A percentile compares a stretch with the other conserved stretches of the same genome.
Evolutionary conservation across 2,113 vertebrate genomes (phyloP).

Genomic region (Pristiophorus japonicus): DNA sequence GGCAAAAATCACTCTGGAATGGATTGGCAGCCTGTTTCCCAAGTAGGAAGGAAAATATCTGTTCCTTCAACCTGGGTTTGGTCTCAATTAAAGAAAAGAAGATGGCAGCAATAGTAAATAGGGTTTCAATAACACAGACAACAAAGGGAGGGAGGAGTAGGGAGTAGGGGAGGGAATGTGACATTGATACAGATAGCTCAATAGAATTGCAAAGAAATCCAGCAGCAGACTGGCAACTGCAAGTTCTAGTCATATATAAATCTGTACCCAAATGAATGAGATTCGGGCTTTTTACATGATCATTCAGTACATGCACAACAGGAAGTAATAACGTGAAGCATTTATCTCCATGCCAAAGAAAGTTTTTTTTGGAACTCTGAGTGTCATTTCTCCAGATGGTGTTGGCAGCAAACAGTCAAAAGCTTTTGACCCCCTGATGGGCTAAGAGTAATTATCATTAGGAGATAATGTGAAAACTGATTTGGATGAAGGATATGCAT

Average conservation of each 20-base stretch:
- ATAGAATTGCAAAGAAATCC: not conserved
- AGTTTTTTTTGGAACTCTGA: not conserved
- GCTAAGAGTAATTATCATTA: conserved; percentile 21
- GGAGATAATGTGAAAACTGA: conserved; percentile 8
- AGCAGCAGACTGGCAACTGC: not conserved
- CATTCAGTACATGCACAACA: not conserved
- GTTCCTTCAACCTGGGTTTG: not conserved
- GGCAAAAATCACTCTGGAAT: not conserved
- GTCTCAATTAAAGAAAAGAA: not conserved
- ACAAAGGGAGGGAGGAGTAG: too few species aligned
- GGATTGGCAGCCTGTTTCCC: not conserved
- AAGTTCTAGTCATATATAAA: not conserved
- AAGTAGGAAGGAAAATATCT: not conserved
- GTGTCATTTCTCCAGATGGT: conserved; percentile 20
- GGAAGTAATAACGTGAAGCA: not conserved
- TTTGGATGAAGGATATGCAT: not conserved
- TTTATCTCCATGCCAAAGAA: not conserved
- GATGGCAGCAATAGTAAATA: not conserved
- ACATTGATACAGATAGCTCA: not conserved
- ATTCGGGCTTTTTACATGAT: not conserved
- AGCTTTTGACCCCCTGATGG: not conserved
- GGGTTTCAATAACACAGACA: too few species aligned
- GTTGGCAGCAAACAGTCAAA: conserved; percentile 1
- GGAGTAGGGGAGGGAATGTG: not conserved
- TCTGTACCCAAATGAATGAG: not conserved